These are phyloP conservation scores for Monochamus saltuarius DNA, from an alignment of 1,140 invertebrate species.

Conservation along the genomic window DNA sequence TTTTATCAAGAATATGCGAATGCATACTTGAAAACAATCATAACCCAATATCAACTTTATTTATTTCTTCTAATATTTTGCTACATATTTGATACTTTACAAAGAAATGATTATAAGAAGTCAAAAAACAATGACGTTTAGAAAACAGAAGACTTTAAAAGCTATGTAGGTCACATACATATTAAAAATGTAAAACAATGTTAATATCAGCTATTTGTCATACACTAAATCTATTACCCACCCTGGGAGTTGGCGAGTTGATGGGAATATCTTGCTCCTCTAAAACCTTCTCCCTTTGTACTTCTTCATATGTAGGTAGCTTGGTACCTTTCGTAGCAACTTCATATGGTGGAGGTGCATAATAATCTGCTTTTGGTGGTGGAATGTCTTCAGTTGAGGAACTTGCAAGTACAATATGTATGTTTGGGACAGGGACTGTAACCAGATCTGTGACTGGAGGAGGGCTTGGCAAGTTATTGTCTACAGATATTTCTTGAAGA, in stretches of 20 bases:
- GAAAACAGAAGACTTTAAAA: no score
- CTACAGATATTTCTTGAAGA: slow-evolving; percentile 13
- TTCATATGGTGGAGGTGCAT: slow-evolving; percentile 83
- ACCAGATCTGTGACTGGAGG: slow-evolving; percentile 1
- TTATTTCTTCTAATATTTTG: no score
- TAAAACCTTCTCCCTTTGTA: slow-evolving; percentile 79
- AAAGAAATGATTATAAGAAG: no score
- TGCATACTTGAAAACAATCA: no score
- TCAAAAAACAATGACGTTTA: no score
- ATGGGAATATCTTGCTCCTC: slow-evolving; percentile 56
- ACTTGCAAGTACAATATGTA: slow-evolving; percentile 11
- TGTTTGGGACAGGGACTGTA: slow-evolving; percentile 5
- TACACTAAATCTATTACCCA: slow-evolving; percentile 4
- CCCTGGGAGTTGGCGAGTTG: slow-evolving; percentile 13
- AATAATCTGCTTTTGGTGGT: slow-evolving; percentile 78
- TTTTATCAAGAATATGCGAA: no score
- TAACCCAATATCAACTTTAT: no score
- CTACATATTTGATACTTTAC: no score
- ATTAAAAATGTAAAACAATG: no score
- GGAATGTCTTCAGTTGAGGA: slow-evolving; percentile 61
- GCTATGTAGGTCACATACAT: no score
- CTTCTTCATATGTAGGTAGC: slow-evolving; percentile 88
- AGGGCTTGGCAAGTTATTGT: slow-evolving; percentile 11
- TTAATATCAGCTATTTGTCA: no score
- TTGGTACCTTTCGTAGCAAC: slow-evolving; percentile 75